Conservation (phyloP, 2,888 invertebrate genomes). For the Phrixothrix hirtus region DNA sequence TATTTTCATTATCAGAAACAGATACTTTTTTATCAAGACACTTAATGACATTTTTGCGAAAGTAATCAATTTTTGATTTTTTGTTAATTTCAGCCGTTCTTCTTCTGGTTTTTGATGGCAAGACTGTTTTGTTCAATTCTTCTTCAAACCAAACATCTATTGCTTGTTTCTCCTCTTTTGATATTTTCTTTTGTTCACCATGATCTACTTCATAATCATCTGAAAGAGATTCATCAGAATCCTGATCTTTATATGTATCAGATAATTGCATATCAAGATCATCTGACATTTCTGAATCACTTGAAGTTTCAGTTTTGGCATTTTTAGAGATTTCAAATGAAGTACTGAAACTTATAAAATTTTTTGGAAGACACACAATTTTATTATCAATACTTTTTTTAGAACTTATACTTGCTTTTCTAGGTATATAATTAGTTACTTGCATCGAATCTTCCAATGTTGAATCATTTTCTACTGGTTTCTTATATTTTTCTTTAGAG, state of each 20-base stretch:
- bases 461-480: neutral
- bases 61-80: no score
- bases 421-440: neutral
- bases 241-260: neutral
- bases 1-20: neutral
- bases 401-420: neutral
- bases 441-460: neutral
- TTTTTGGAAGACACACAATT: conserved; percentile 1
- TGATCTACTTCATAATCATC: neutral
- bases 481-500: neutral
- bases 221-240: no score
- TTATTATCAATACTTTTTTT: neutral
- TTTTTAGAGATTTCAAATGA: conserved; percentile 1
- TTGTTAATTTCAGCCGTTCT: no score
- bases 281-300: conserved; percentile 14
- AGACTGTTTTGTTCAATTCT: no score
- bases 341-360: no score
- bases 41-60: no score
- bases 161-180: no score
- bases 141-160: no score
- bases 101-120: no score
- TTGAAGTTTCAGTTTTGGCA: neutral
- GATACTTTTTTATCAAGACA: neutral
- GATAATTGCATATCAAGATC: neutral
- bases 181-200: neutral